These are phyloP conservation scores for Tetheella fluctuosa DNA, from an alignment of 2,888 invertebrate species.

Conservation along the genomic window DNA sequence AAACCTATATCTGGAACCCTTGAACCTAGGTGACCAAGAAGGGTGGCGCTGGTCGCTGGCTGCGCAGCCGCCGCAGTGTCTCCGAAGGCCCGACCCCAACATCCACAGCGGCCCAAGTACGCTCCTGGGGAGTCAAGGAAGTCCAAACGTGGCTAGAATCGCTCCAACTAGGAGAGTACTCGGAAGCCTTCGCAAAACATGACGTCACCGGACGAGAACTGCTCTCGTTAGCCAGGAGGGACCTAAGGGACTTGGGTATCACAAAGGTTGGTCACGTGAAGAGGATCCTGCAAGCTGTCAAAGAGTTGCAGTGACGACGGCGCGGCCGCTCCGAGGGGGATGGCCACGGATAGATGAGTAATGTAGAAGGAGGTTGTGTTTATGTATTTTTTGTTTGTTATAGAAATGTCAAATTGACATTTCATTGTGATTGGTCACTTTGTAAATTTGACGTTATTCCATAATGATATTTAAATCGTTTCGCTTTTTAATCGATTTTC, in stretches of 20 bases:
- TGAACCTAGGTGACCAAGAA: constrained; percentile 71
- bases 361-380: constrained; percentile 14
- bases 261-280: constrained; percentile 98
- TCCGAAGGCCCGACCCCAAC: constrained; percentile 59
- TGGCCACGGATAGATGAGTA: constrained; percentile 56
- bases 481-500: not conserved
- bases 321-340: constrained; percentile 79
- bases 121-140: constrained; percentile 93
- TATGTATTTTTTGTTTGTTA: not conserved
- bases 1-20: constrained; percentile 27
- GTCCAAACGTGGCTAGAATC: constrained; percentile 96
- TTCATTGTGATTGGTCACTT: constrained; percentile 6
- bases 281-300: constrained; percentile 95
- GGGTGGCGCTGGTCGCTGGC: constrained; percentile 64
- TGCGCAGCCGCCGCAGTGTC: constrained; percentile 70
- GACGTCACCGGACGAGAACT: constrained; percentile 96
- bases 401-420: constrained; percentile 5
- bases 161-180: constrained; percentile 94
- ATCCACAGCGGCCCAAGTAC: constrained; percentile 61
- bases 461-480: not conserved
- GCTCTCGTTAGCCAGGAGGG: constrained; percentile 92
- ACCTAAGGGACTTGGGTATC: constrained; percentile 95
- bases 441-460: not conserved
- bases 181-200: constrained; percentile 94
- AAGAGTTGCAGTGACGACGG: constrained; percentile 86